Evolutionary conservation across 2,888 invertebrate species (phyloP).

Genomic region (Acleris literana): DNA sequence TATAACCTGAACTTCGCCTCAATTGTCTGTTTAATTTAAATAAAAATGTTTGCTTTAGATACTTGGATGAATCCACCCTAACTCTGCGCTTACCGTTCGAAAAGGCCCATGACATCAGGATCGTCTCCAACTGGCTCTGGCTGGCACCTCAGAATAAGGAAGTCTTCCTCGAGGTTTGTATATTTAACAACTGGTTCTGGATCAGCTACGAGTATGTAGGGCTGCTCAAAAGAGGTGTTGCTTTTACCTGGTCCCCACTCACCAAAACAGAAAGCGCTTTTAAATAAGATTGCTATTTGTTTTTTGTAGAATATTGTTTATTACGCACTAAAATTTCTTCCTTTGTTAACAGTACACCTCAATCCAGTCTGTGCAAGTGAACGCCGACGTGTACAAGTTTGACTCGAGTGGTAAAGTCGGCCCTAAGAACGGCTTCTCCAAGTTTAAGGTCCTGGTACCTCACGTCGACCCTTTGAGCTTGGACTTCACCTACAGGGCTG

Average conservation of each 20-base stretch:
- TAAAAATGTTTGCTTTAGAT: slow-evolving; percentile 56
- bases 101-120: slow-evolving; percentile 82
- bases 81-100: slow-evolving; percentile 83
- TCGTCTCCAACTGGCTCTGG: slow-evolving; percentile 61
- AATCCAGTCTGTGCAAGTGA: slow-evolving; percentile 73
- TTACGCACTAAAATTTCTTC: background rate
- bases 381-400: slow-evolving; percentile 79
- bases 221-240: too few relatives aligned
- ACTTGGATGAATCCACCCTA: slow-evolving; percentile 70
- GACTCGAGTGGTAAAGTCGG: slow-evolving; percentile 68
- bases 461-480: slow-evolving; percentile 75
- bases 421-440: slow-evolving; percentile 61
- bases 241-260: too few relatives aligned
- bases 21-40: too few relatives aligned
- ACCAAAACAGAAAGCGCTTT: too few relatives aligned
- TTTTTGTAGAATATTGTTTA: too few relatives aligned
- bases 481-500: slow-evolving; percentile 70
- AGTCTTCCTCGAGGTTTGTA: slow-evolving; percentile 60
- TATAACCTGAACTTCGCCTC: too few relatives aligned
- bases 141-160: slow-evolving; percentile 68
- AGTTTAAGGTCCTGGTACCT: slow-evolving; percentile 69
- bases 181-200: too few relatives aligned
- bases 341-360: slow-evolving; percentile 56
- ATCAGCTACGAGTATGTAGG: too few relatives aligned
- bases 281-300: too few relatives aligned